Evolutionary conservation across 1,140 invertebrate species (phyloP).

Genomic region (Oedothorax gibbosus): DNA sequence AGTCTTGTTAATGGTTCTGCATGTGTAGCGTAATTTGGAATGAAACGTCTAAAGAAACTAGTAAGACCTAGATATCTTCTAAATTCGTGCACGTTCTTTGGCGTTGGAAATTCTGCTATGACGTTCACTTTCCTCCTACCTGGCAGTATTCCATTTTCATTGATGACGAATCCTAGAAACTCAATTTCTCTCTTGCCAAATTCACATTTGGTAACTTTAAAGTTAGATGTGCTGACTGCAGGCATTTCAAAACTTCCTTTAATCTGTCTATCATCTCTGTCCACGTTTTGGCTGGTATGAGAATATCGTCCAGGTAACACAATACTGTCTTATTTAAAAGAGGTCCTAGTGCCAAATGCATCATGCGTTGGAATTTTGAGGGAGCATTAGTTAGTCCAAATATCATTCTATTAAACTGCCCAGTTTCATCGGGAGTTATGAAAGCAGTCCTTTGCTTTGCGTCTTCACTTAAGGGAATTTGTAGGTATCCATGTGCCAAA

Average conservation of each 20-base stretch:
- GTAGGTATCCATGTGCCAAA: neutral
- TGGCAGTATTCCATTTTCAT: neutral
- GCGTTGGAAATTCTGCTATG: neutral
- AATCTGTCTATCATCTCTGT: neutral
- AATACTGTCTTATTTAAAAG: neutral
- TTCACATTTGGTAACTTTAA: neutral
- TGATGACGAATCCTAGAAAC: neutral
- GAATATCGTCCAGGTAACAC: neutral
- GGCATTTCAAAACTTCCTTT: neutral
- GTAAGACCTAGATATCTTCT: neutral
- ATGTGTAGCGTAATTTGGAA: neutral
- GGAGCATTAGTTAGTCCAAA: slow-evolving; percentile 7
- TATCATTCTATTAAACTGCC: neutral
- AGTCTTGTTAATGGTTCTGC: neutral
- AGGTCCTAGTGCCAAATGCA: neutral
- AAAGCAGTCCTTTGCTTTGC: neutral
- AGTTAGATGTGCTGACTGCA: neutral
- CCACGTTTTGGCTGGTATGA: neutral
- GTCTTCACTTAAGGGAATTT: neutral
- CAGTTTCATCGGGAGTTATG: neutral
- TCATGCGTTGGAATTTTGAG: neutral
- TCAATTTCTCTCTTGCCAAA: neutral
- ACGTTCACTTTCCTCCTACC: neutral
- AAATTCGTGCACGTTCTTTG: neutral
- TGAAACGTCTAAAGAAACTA: neutral